Evolutionary conservation across 1,140 invertebrate species (phyloP).

Genomic region (Glossosoma conforme): DNA sequence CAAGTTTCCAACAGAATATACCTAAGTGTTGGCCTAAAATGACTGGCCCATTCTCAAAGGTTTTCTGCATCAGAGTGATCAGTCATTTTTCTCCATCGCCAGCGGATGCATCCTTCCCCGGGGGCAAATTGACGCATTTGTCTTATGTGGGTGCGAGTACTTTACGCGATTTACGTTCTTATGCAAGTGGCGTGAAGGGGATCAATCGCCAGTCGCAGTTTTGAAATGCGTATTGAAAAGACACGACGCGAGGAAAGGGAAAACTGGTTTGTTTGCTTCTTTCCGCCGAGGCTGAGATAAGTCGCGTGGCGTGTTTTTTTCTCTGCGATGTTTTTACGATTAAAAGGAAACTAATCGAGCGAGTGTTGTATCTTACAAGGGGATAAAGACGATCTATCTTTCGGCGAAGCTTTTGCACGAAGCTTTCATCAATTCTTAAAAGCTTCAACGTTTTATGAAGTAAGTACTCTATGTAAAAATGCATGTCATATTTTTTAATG

Average conservation of each 20-base stretch:
- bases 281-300: slow-evolving; percentile 2
- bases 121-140: background rate
- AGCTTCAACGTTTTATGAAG: too few species aligned
- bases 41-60: background rate
- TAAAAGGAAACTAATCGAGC: background rate
- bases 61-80: background rate
- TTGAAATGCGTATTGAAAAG: background rate
- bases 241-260: background rate
- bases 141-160: background rate
- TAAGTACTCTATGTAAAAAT: too few species aligned
- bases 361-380: too few species aligned
- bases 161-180: slow-evolving; percentile 10
- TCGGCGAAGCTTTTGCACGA: too few species aligned
- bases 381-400: too few species aligned
- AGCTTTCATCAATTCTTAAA: too few species aligned
- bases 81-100: slow-evolving; percentile 4
- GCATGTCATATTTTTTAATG: too few species aligned
- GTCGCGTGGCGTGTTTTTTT: background rate
- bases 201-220: background rate
- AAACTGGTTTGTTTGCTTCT: slow-evolving; percentile 12
- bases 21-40: slow-evolving; percentile 10
- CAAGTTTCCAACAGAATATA: slow-evolving; percentile 15
- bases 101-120: slow-evolving; percentile 8
- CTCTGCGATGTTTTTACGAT: background rate
- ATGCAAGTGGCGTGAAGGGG: background rate